A percentile compares a stretch with the other conserved stretches of the same genome.
Conservation (phyloP, 2,797 vertebrate genomes). For the Spondyliosoma cantharus region DNA sequence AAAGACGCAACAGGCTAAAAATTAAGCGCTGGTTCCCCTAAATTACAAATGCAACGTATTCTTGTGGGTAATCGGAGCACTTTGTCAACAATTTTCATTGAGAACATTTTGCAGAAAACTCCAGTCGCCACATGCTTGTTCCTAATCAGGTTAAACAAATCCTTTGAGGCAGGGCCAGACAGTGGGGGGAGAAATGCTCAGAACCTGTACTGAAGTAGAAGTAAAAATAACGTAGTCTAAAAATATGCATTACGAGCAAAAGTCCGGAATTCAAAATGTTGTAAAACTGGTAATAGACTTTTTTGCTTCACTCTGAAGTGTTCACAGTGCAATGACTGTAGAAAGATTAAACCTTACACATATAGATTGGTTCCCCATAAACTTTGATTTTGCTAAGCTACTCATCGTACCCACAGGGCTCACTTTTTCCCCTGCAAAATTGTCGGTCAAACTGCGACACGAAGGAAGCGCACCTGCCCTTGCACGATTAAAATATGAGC, state of each 20-base stretch:
- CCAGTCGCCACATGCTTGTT: no score
- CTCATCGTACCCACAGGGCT: no score
- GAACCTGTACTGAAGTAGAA: neutral
- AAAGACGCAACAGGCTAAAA: neutral
- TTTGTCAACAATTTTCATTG: neutral
- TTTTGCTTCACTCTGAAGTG: no score
- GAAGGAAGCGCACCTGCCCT: no score
- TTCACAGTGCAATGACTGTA: no score
- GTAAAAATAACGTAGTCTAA: neutral
- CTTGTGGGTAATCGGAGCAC: neutral
- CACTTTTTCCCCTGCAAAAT: no score
- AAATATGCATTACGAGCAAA: neutral
- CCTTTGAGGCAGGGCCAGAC: neutral
- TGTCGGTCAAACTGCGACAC: no score
- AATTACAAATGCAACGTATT: slow-evolving; percentile 1
- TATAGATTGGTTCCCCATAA: no score
- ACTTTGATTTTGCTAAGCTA: no score
- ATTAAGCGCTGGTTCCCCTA: neutral
- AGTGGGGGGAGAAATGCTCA: neutral
- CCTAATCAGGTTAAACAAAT: neutral
- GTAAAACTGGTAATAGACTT: no score
- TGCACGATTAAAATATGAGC: no score
- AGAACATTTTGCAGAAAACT: neutral
- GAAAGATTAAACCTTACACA: no score
- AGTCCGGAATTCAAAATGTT: neutral